These are phyloP conservation scores for Sardinella longiceps DNA, from an alignment of 2,797 vertebrate genomes.

Conservation along the genomic window DNA sequence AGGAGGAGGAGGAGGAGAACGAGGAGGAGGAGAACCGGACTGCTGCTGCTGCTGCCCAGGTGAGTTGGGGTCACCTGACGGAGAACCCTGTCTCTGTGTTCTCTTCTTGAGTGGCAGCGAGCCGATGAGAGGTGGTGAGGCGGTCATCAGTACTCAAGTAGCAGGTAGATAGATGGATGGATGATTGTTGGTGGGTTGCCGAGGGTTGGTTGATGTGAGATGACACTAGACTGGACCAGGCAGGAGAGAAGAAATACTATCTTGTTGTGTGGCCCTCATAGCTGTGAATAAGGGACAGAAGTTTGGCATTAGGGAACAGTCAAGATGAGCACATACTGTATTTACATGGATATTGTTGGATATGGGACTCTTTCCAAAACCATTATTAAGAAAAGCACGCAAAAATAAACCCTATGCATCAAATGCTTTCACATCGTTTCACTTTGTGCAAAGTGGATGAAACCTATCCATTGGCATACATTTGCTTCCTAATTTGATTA, in stretches of 20 bases:
- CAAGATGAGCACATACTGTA: not conserved
- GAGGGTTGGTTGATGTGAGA: not conserved
- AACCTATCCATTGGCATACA: too few species aligned
- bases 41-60: not conserved
- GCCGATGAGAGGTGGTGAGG: slow-evolving; percentile 60
- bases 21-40: not conserved
- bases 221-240: not conserved
- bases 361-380: too few species aligned
- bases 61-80: not conserved
- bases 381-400: too few species aligned
- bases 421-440: too few species aligned
- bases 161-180: slow-evolving; percentile 37
- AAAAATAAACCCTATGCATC: too few species aligned
- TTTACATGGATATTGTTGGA: not conserved
- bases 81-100: slow-evolving; percentile 60
- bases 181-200: not conserved
- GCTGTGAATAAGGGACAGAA: not conserved
- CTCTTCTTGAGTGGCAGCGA: slow-evolving; percentile 73
- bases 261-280: not conserved
- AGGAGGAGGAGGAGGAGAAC: too few species aligned
- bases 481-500: too few species aligned
- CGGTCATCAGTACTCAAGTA: slow-evolving; percentile 66
- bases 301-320: not conserved
- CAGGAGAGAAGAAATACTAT: not conserved
- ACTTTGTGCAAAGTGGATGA: too few species aligned